phyloP scores from a whole-genome alignment of 2,888 invertebrate genomes.

The Syritta pipiens region DNA sequence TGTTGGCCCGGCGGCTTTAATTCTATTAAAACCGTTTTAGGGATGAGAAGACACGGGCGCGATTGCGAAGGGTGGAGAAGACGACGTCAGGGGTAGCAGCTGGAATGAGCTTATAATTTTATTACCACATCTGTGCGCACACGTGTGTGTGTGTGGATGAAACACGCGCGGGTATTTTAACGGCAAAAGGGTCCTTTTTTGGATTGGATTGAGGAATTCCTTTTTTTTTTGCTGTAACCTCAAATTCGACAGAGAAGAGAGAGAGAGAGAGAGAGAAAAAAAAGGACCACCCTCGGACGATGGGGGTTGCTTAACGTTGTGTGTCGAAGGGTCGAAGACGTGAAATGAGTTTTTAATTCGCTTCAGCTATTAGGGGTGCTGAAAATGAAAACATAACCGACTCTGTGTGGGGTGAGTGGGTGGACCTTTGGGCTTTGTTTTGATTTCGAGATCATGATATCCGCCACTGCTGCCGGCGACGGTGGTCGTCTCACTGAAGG shows the following conservation, averaged over 20 bases:
- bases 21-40: slow-evolving; percentile 54
- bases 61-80: background rate
- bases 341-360: slow-evolving; percentile 67
- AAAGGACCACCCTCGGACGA: too few relatives aligned
- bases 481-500: too few relatives aligned
- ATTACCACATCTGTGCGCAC: slow-evolving; percentile 42
- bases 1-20: slow-evolving; percentile 33
- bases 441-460: slow-evolving; percentile 45
- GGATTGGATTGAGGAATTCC: background rate
- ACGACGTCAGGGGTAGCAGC: slow-evolving; percentile 31
- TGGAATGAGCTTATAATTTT: slow-evolving; percentile 68
- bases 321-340: slow-evolving; percentile 53
- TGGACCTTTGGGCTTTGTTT: slow-evolving; percentile 34
- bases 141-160: slow-evolving; percentile 12
- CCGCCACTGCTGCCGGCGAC: background rate
- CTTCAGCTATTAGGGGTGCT: slow-evolving; percentile 55
- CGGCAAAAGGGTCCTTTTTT: slow-evolving; percentile 19
- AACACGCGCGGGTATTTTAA: slow-evolving; percentile 51
- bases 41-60: slow-evolving; percentile 31
- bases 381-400: slow-evolving; percentile 37
- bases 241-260: slow-evolving; percentile 48
- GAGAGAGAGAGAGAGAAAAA: slow-evolving; percentile 1
- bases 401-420: background rate
- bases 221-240: slow-evolving; percentile 39
- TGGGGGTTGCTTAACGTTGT: too few relatives aligned